Conservation (phyloP, 2,888 invertebrate genomes). For the Caenorhabditis zanzibari region DNA sequence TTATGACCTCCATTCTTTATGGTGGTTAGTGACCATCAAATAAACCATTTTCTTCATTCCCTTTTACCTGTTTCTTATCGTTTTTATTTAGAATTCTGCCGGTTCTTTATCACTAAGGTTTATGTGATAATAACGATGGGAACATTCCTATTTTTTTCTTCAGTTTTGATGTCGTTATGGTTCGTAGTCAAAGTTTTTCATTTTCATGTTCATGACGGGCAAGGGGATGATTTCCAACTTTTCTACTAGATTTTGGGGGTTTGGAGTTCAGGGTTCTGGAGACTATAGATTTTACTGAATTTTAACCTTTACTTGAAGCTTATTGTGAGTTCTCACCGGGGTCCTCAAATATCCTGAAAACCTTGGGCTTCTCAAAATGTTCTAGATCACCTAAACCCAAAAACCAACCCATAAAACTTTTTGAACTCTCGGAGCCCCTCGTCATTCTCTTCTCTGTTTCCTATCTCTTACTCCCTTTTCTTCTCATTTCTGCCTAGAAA, state of each 20-base stretch:
- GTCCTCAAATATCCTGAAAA: too few species aligned
- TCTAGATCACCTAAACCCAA: background rate
- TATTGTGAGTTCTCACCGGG: too few species aligned
- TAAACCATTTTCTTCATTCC: background rate
- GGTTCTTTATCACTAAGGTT: background rate
- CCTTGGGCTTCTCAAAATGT: too few species aligned
- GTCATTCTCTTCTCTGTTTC: background rate
- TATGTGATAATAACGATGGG: background rate
- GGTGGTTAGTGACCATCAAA: constrained; percentile 23
- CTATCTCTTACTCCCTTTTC: background rate
- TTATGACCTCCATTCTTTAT: background rate
- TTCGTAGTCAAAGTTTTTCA: background rate
- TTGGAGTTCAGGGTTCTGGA: too few species aligned
- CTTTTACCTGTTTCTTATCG: background rate
- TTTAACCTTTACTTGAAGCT: too few species aligned
- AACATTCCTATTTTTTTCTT: constrained; percentile 7
- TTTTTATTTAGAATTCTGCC: background rate
- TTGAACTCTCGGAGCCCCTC: constrained; percentile 5
- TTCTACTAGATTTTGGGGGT: too few species aligned
- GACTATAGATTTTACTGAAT: too few species aligned
- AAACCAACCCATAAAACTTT: background rate
- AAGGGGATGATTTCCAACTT: too few species aligned
- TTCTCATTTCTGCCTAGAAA: background rate
- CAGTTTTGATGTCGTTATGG: background rate
- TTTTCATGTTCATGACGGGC: too few species aligned